Evolutionary conservation across 2,113 vertebrate genomes (phyloP).

Genomic region (Eptatretus burgeri): DNA sequence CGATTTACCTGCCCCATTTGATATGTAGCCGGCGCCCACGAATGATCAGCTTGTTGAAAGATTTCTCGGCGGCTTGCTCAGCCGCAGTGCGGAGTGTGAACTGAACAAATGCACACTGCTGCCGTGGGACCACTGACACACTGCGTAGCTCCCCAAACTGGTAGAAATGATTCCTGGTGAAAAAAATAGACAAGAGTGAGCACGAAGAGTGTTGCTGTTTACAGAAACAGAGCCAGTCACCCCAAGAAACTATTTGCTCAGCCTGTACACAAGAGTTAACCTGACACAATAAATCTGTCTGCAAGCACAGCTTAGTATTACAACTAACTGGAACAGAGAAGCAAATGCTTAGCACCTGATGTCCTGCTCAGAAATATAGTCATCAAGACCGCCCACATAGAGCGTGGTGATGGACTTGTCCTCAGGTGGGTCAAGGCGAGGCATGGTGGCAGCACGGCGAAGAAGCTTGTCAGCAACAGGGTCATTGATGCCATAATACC

Average conservation of each 20-base stretch:
- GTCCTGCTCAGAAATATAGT: slow-evolving; percentile 66
- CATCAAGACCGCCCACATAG: slow-evolving; percentile 73
- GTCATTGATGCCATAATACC: slow-evolving; percentile 89
- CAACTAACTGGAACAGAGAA: too few relatives aligned
- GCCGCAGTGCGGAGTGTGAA: slow-evolving; percentile 66
- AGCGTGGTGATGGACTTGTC: slow-evolving; percentile 79
- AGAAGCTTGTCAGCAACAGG: slow-evolving; percentile 86
- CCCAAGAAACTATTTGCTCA: too few relatives aligned
- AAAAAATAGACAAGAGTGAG: background rate
- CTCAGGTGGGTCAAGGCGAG: slow-evolving; percentile 63
- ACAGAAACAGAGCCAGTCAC: too few relatives aligned
- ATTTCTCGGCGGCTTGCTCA: slow-evolving; percentile 77
- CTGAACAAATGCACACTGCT: slow-evolving; percentile 94
- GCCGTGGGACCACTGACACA: slow-evolving; percentile 69
- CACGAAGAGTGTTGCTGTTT: background rate
- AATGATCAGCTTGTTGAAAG: slow-evolving; percentile 91
- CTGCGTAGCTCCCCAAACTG: slow-evolving; percentile 93
- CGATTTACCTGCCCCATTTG: slow-evolving; percentile 65
- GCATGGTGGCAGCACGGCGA: slow-evolving; percentile 79
- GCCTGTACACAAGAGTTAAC: too few relatives aligned
- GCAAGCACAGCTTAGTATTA: too few relatives aligned
- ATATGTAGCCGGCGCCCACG: slow-evolving; percentile 77
- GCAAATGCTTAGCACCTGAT: slow-evolving; percentile 27
- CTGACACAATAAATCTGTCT: too few relatives aligned
- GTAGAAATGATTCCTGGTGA: slow-evolving; percentile 62